Evolutionary conservation across 2,797 vertebrate genomes (phyloP).

Genomic region (Chrosomus eos): DNA sequence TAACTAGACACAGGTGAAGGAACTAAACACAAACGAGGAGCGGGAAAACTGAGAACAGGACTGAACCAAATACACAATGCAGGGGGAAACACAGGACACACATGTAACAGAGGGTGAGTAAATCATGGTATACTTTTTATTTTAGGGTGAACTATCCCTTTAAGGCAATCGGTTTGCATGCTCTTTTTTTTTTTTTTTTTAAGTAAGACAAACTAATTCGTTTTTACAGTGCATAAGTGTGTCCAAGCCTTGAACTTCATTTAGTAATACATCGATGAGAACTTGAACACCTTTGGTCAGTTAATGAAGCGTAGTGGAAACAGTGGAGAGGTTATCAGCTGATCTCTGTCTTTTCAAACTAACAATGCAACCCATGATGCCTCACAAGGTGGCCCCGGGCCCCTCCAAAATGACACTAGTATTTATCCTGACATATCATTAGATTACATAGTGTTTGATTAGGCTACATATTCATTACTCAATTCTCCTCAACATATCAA

Average conservation of each 20-base stretch:
- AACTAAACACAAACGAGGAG: no score
- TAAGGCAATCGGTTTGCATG: no score
- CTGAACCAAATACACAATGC: no score
- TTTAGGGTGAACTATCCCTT: no score
- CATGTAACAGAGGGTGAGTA: no score
- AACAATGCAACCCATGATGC: conserved; percentile 42
- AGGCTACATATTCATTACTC: neutral
- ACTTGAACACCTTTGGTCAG: conserved; percentile 38
- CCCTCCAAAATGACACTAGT: conserved; percentile 5
- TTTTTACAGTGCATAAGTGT: neutral
- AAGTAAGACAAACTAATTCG: no score
- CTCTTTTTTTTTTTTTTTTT: no score
- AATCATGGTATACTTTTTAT: no score
- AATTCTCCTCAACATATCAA: conserved; percentile 4
- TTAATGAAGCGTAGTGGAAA: conserved; percentile 3
- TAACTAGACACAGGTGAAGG: no score
- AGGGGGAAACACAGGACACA: no score
- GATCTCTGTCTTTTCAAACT: conserved; percentile 50
- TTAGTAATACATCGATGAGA: conserved; percentile 30
- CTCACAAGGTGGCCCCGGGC: conserved; percentile 32
- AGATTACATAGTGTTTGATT: conserved; percentile 11
- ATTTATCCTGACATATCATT: neutral
- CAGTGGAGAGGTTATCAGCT: conserved; percentile 61
- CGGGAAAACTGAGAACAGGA: no score
- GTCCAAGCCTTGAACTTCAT: conserved; percentile 57